phyloP scores from a whole-genome alignment of 2,113 vertebrate species.

The Dipodomys ordii region DNA sequence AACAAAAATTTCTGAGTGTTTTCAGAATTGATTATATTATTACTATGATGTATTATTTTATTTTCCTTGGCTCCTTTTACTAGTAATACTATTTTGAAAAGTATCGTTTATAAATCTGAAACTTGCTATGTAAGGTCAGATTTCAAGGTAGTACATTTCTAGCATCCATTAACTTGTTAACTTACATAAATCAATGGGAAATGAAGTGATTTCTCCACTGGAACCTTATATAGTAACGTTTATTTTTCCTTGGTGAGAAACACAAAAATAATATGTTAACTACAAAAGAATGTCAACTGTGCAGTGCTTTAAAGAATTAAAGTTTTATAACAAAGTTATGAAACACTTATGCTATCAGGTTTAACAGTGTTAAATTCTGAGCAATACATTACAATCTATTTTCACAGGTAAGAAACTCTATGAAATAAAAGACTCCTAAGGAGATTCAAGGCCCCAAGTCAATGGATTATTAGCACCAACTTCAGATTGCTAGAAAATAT shows the following conservation, averaged over 20 bases:
- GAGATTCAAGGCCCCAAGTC: slow-evolving; percentile 2
- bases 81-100: slow-evolving; percentile 72
- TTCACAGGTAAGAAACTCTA: slow-evolving; percentile 54
- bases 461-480: background rate
- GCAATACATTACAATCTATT: slow-evolving; percentile 70
- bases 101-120: slow-evolving; percentile 74
- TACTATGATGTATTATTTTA: slow-evolving; percentile 8
- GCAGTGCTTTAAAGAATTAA: slow-evolving; percentile 62
- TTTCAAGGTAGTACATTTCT: slow-evolving; percentile 85
- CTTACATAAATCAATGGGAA: slow-evolving; percentile 85
- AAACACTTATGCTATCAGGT: slow-evolving; percentile 65
- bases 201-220: slow-evolving; percentile 67
- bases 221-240: slow-evolving; percentile 80
- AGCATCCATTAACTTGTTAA: slow-evolving; percentile 82
- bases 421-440: slow-evolving; percentile 36
- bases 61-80: slow-evolving; percentile 46
- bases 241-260: slow-evolving; percentile 71
- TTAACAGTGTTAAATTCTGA: slow-evolving; percentile 65
- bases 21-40: slow-evolving; percentile 36
- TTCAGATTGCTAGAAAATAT: slow-evolving; percentile 36
- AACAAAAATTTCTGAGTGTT: slow-evolving; percentile 7
- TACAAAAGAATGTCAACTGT: slow-evolving; percentile 68
- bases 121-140: slow-evolving; percentile 74
- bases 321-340: slow-evolving; percentile 76
- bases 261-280: slow-evolving; percentile 70